A percentile compares a stretch with the other conserved stretches of the same genome.
Conservation (phyloP, 2,113 vertebrate genomes). For the Hirundichthys speculiger region DNA sequence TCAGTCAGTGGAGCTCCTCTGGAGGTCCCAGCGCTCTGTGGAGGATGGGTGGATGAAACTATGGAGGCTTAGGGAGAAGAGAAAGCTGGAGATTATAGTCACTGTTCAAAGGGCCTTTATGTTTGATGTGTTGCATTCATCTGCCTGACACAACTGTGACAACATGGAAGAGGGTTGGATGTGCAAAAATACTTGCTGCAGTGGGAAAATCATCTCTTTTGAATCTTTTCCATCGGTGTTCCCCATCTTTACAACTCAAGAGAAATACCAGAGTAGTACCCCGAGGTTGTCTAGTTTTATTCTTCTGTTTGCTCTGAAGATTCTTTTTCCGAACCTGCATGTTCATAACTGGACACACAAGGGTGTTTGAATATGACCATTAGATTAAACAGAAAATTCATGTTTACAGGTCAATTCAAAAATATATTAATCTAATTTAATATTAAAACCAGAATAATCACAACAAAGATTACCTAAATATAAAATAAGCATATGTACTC, state of each 20-base stretch:
- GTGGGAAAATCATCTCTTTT: not conserved
- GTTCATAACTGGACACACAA: too few species aligned
- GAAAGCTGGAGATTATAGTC: constrained; percentile 17
- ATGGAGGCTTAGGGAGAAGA: constrained; percentile 16
- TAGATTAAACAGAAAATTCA: too few species aligned
- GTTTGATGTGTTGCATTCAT: constrained; percentile 7
- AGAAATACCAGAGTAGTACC: too few species aligned
- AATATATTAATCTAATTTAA: too few species aligned
- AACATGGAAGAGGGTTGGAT: constrained; percentile 20
- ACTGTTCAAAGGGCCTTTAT: constrained; percentile 7
- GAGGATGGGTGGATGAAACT: constrained; percentile 12
- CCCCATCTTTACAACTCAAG: not conserved
- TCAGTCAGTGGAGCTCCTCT: constrained; percentile 14
- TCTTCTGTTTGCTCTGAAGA: too few species aligned
- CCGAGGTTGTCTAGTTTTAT: too few species aligned
- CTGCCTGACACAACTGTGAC: not conserved
- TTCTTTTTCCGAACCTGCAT: too few species aligned
- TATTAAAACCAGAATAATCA: too few species aligned
- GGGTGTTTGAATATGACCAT: too few species aligned
- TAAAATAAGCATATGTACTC: too few species aligned
- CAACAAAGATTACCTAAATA: too few species aligned
- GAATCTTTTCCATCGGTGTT: not conserved
- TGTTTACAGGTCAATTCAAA: too few species aligned
- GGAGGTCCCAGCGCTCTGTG: constrained; percentile 1
- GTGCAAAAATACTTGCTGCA: not conserved